phyloP scores from a whole-genome alignment of 2,797 vertebrate genomes.

The Chiroxiphia lanceolata region DNA sequence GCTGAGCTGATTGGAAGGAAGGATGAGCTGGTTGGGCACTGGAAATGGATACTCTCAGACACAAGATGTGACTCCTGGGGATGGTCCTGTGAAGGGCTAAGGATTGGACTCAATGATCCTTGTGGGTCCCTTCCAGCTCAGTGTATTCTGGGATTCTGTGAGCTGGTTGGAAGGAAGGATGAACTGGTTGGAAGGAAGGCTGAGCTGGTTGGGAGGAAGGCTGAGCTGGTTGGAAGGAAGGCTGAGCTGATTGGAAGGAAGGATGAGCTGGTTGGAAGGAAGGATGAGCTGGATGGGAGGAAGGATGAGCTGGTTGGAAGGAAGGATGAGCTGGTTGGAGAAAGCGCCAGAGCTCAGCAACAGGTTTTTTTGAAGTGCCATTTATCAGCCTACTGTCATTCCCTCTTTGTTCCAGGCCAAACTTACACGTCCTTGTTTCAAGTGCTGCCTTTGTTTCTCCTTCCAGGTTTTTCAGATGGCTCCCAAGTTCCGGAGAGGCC shows the following conservation, averaged over 20 bases:
- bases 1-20: neutral
- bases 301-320: neutral
- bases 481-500: conserved; percentile 91
- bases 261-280: neutral
- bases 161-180: neutral
- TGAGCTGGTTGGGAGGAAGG: neutral
- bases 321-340: neutral
- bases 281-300: neutral
- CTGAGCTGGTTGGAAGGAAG: no score
- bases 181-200: neutral
- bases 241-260: neutral
- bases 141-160: neutral
- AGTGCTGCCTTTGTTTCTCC: neutral
- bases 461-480: conserved; percentile 81
- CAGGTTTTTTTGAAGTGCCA: neutral
- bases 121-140: neutral
- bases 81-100: neutral
- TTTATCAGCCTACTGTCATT: neutral
- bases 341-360: neutral
- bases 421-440: neutral
- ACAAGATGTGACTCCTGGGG: neutral
- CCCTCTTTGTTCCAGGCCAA: neutral
- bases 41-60: neutral
- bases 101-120: neutral
- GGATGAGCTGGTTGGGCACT: neutral